Percentiles rank a stretch among this genome's conserved stretches.
These are phyloP conservation scores for Chloroclystis v-ata DNA, from an alignment of 2,888 invertebrate genomes.

Conservation along the genomic window DNA sequence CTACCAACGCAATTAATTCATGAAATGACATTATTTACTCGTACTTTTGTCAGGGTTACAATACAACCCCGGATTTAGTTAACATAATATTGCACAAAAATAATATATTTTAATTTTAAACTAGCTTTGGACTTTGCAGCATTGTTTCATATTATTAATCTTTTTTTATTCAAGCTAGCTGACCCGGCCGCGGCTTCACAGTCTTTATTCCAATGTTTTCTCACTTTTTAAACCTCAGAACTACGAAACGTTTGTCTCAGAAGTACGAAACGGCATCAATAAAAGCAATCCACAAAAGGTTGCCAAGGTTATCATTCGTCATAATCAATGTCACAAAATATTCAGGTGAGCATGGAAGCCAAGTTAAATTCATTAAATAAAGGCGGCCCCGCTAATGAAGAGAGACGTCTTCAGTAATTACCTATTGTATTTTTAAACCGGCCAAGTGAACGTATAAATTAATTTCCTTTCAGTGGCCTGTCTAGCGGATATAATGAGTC, in stretches of 20 bases:
- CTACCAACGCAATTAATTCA: not conserved
- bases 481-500: conserved; percentile 37
- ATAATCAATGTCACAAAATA: conserved; percentile 18
- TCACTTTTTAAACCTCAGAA: too few species aligned
- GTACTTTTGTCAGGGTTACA: too few species aligned
- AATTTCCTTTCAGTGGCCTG: conserved; percentile 58
- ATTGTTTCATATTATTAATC: too few species aligned
- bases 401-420: conserved; percentile 72
- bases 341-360: conserved; percentile 11
- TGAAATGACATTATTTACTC: not conserved
- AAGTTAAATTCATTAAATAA: conserved; percentile 64
- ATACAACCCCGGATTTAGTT: too few species aligned
- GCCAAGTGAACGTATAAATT: conserved; percentile 63
- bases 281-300: conserved; percentile 5
- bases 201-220: too few species aligned
- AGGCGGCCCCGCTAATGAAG: conserved; percentile 64
- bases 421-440: conserved; percentile 70
- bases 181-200: too few species aligned
- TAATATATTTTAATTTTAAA: too few species aligned
- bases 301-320: conserved; percentile 10
- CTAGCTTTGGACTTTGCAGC: too few species aligned
- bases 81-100: too few species aligned
- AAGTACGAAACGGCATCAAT: not conserved
- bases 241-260: not conserved
- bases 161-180: too few species aligned